Evolutionary conservation across 2,797 vertebrate genomes (phyloP).

Genomic region (Mormyrus hasselquistii): DNA sequence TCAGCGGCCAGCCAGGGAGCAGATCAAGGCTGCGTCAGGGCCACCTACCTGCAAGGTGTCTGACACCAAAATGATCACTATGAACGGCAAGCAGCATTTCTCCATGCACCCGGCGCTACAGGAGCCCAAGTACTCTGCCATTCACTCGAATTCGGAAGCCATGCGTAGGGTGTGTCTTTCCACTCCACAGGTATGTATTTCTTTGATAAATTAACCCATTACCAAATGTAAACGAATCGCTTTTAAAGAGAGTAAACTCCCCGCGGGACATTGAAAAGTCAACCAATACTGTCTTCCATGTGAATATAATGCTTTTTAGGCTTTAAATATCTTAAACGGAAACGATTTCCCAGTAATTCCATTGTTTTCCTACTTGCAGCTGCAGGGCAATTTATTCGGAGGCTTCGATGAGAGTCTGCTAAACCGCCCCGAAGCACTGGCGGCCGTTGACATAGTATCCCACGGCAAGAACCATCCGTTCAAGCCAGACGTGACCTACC

Average conservation of each 20-base stretch:
- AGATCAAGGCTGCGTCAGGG: constrained; percentile 52
- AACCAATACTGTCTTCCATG: background rate
- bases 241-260: constrained; percentile 29
- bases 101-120: constrained; percentile 79
- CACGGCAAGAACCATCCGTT: constrained; percentile 85
- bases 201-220: constrained; percentile 16
- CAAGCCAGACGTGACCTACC: constrained; percentile 87
- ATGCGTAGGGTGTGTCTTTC: constrained; percentile 89
- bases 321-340: background rate
- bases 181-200: constrained; percentile 85
- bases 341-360: constrained; percentile 48
- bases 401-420: constrained; percentile 95
- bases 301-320: background rate
- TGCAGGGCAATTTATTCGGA: constrained; percentile 96
- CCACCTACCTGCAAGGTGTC: constrained; percentile 60
- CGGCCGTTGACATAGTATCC: constrained; percentile 83
- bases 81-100: constrained; percentile 92
- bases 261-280: background rate
- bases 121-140: constrained; percentile 80
- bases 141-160: constrained; percentile 79
- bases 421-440: constrained; percentile 92
- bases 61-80: constrained; percentile 79
- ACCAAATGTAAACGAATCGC: background rate
- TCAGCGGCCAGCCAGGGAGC: constrained; percentile 57
- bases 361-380: constrained; percentile 76